Evolutionary conservation across 2,888 invertebrate genomes (phyloP).

Genomic region (Stenodema calcarata): DNA sequence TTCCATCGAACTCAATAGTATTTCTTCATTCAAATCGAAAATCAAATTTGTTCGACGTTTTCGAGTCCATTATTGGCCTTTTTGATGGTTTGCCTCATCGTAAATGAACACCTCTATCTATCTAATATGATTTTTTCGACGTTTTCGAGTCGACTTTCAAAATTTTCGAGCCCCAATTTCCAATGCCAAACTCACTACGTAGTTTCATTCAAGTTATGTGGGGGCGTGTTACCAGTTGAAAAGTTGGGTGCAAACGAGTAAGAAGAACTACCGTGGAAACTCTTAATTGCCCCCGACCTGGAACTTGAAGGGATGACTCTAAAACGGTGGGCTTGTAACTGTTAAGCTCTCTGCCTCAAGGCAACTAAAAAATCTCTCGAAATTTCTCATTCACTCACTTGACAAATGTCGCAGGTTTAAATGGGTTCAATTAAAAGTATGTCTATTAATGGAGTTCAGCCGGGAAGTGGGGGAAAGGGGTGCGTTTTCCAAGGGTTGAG

Average conservation of each 20-base stretch:
- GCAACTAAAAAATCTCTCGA: neutral
- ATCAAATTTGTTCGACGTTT: too few relatives aligned
- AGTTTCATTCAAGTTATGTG: neutral
- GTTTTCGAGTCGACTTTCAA: too few relatives aligned
- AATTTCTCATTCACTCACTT: constrained; percentile 40
- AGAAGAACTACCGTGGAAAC: neutral
- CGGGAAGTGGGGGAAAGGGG: neutral
- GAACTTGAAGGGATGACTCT: neutral
- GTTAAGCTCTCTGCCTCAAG: neutral
- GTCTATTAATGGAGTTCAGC: constrained; percentile 20
- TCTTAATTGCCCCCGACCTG: neutral
- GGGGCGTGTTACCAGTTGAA: neutral
- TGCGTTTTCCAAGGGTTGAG: constrained; percentile 5
- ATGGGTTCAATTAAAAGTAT: constrained; percentile 43
- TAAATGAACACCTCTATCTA: too few relatives aligned
- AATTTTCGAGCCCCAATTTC: too few relatives aligned
- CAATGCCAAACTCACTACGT: too few relatives aligned
- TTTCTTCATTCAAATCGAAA: too few relatives aligned
- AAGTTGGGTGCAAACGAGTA: neutral
- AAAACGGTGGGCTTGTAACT: constrained; percentile 17
- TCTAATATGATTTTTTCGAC: too few relatives aligned
- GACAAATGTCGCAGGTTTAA: constrained; percentile 34
- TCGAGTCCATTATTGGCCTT: too few relatives aligned
- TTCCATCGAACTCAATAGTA: too few relatives aligned
- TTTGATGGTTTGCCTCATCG: too few relatives aligned